A percentile compares a stretch with the other conserved stretches of the same genome.
These are phyloP conservation scores for Brachyptera risi DNA, from an alignment of 2,888 invertebrate species.

Conservation along the genomic window DNA sequence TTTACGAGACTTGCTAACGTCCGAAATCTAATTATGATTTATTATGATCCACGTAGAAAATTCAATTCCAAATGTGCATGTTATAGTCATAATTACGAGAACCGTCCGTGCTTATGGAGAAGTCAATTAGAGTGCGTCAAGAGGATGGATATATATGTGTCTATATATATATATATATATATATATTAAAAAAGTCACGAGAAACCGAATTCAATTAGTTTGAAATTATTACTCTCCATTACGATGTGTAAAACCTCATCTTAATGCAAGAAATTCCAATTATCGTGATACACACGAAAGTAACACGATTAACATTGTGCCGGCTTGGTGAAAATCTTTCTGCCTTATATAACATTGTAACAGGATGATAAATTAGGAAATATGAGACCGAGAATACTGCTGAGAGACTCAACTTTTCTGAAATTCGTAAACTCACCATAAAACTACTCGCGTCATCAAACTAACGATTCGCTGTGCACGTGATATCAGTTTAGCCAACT, in stretches of 20 bases:
- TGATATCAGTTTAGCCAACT: slow-evolving; percentile 7
- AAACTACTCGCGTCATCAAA: slow-evolving; percentile 17
- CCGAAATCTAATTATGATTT: not conserved
- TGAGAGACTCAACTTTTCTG: slow-evolving; percentile 9
- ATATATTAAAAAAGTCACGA: not conserved
- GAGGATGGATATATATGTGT: not conserved
- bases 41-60: slow-evolving; percentile 4
- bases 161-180: not conserved
- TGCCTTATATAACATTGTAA: not conserved
- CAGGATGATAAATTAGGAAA: slow-evolving; percentile 4
- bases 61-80: slow-evolving; percentile 14
- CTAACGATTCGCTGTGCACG: not conserved
- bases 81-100: not conserved
- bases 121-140: slow-evolving; percentile 2
- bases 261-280: slow-evolving; percentile 6
- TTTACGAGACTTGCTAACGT: not conserved
- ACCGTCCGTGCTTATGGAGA: not conserved
- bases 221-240: slow-evolving; percentile 3
- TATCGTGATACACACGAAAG: slow-evolving; percentile 5
- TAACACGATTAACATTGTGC: slow-evolving; percentile 1
- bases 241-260: not conserved
- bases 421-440: slow-evolving; percentile 20
- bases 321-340: not conserved
- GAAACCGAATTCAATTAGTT: slow-evolving; percentile 13
- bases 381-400: slow-evolving; percentile 10